These are phyloP conservation scores for Apamea monoglypha DNA, from an alignment of 2,888 invertebrate genomes.

Conservation along the genomic window DNA sequence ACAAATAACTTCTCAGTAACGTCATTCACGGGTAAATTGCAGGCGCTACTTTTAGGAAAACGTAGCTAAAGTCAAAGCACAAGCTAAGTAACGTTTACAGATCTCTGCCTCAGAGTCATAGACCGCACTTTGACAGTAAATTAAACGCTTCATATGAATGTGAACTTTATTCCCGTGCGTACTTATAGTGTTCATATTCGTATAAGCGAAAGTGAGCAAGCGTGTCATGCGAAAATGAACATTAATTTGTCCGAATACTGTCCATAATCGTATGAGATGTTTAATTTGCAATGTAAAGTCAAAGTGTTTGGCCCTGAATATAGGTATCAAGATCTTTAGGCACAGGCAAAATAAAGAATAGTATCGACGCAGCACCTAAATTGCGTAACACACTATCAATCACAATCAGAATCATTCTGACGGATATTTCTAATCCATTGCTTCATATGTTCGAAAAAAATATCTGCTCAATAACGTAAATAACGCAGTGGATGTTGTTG, in stretches of 20 bases:
- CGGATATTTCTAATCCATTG: too few species aligned
- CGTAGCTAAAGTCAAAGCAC: background rate
- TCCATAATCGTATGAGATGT: background rate
- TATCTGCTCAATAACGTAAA: background rate
- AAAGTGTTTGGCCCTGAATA: background rate
- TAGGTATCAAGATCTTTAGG: too few species aligned
- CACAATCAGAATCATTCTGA: background rate
- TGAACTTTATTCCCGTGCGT: background rate
- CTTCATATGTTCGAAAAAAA: background rate
- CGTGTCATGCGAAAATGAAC: background rate
- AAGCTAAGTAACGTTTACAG: background rate
- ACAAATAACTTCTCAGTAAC: too few species aligned
- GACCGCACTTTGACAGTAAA: too few species aligned
- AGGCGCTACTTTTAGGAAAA: too few species aligned
- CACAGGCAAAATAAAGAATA: too few species aligned
- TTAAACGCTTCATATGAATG: too few species aligned
- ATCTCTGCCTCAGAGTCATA: background rate
- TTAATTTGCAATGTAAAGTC: background rate
- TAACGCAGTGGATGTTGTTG: background rate
- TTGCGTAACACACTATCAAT: background rate
- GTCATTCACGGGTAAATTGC: too few species aligned
- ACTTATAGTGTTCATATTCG: background rate
- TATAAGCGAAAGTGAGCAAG: background rate
- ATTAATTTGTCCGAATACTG: too few species aligned
- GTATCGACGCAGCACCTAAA: background rate